Conservation (phyloP, 1,140 invertebrate genomes). For the Drosophila triauraria region DNA sequence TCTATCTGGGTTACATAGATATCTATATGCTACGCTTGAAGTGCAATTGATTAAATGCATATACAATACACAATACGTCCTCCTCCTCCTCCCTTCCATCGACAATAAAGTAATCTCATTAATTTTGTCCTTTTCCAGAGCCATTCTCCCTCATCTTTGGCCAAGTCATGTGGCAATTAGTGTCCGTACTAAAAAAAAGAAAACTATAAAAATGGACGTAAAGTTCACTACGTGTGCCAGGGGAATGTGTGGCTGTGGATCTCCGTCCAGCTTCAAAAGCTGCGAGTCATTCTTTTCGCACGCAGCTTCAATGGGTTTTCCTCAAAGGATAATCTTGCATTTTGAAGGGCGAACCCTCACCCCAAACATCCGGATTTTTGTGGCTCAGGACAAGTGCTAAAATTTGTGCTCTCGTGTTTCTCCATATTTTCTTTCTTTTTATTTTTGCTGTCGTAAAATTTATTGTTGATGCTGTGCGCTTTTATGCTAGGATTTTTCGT, state of each 20-base stretch:
- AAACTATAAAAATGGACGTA: slow-evolving; percentile 75
- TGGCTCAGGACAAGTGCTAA: slow-evolving; percentile 39
- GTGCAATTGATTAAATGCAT: slow-evolving; percentile 73
- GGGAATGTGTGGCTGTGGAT: slow-evolving; percentile 20
- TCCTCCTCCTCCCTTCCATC: slow-evolving; percentile 6
- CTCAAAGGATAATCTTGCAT: slow-evolving; percentile 48
- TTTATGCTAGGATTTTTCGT: slow-evolving; percentile 51
- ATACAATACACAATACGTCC: slow-evolving; percentile 48
- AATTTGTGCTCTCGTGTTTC: slow-evolving; percentile 47
- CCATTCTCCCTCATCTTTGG: slow-evolving; percentile 44
- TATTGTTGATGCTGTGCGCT: slow-evolving; percentile 44
- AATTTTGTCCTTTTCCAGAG: slow-evolving; percentile 33
- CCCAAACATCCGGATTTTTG: slow-evolving; percentile 13
- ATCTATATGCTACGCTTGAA: slow-evolving; percentile 53
- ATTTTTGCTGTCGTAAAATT: slow-evolving; percentile 60
- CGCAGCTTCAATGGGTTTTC: slow-evolving; percentile 34
- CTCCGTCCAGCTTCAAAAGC: slow-evolving; percentile 42
- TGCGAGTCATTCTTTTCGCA: slow-evolving; percentile 55
- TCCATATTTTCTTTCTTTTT: slow-evolving; percentile 26
- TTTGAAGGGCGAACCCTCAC: slow-evolving; percentile 5
- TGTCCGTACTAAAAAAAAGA: slow-evolving; percentile 41
- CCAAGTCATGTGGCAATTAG: slow-evolving; percentile 67
- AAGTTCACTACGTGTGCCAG: slow-evolving; percentile 45
- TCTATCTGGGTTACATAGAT: slow-evolving; percentile 68
- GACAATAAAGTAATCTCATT: slow-evolving; percentile 75